These are phyloP conservation scores for Porites australiensis DNA, from an alignment of 64 coral and sea anemone species.

Conservation along the genomic window DNA sequence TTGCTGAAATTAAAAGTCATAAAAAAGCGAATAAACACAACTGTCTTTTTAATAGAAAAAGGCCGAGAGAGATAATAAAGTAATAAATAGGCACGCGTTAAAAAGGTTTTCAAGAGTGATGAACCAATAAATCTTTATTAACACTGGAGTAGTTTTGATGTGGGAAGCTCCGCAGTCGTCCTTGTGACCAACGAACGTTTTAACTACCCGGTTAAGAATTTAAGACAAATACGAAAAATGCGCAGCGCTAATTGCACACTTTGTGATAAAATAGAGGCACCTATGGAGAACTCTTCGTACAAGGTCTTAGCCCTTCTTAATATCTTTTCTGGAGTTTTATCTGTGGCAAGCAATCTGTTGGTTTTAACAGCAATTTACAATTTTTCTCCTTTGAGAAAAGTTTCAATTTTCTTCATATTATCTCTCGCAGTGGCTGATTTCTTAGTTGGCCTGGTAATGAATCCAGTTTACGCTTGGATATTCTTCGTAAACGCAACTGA, in stretches of 20 bases:
- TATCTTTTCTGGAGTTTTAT: neutral
- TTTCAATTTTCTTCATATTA: conserved; percentile 52
- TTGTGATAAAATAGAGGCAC: neutral
- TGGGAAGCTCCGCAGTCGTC: no score
- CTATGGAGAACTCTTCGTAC: neutral
- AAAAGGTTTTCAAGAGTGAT: neutral
- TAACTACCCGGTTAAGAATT: neutral
- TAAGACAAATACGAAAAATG: neutral
- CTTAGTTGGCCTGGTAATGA: conserved; percentile 41
- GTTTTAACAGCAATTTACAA: conserved; percentile 41
- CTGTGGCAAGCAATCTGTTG: conserved; percentile 33
- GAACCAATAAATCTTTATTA: neutral
- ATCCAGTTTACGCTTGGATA: conserved; percentile 33
- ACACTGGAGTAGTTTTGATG: neutral
- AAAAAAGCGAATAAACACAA: neutral
- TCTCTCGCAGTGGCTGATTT: conserved; percentile 42
- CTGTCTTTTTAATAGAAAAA: no score
- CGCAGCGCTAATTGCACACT: neutral
- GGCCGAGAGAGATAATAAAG: no score
- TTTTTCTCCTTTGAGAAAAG: neutral
- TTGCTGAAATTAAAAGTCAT: neutral
- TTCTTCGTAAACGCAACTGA: neutral
- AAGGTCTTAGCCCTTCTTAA: neutral
- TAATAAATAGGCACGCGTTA: neutral
- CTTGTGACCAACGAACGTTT: neutral